These are phyloP conservation scores for Busseola fusca DNA, from an alignment of 2,888 invertebrate species.

Conservation along the genomic window DNA sequence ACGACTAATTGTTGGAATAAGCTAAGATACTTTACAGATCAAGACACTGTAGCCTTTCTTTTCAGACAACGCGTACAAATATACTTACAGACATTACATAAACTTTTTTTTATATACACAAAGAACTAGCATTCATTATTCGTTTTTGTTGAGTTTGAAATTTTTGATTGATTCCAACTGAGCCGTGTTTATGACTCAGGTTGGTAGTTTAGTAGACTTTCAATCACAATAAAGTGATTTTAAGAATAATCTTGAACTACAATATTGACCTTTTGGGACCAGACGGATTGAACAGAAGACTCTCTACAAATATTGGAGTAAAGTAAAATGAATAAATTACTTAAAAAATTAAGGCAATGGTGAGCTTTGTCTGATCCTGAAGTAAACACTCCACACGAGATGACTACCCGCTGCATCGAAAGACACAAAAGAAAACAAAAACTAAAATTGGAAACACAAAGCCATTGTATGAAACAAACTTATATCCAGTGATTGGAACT, in stretches of 20 bases:
- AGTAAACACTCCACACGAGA: constrained; percentile 10
- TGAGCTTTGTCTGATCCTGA: neutral
- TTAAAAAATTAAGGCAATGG: neutral
- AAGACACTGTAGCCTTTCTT: neutral
- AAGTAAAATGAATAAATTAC: neutral
- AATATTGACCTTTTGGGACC: neutral
- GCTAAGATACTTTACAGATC: neutral
- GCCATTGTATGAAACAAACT: constrained; percentile 47
- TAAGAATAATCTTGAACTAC: neutral
- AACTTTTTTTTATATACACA: constrained; percentile 5
- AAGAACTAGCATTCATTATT: constrained; percentile 38
- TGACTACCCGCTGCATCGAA: neutral
- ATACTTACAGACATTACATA: constrained; percentile 18
- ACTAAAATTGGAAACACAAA: constrained; percentile 32
- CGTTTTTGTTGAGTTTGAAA: constrained; percentile 39
- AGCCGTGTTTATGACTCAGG: constrained; percentile 42
- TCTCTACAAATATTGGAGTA: neutral
- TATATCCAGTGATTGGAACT: constrained; percentile 49
- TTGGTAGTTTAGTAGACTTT: constrained; percentile 8
- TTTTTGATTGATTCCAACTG: constrained; percentile 37
- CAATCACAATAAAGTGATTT: constrained; percentile 13
- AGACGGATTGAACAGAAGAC: neutral
- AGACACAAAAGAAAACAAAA: constrained; percentile 11
- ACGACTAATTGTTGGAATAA: neutral
- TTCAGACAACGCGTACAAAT: constrained; percentile 8